Evolutionary conservation across 2,797 vertebrate species (phyloP), one percentile per base, ranked within the genome.

Genomic region (Selene dorsalis): DNA sequence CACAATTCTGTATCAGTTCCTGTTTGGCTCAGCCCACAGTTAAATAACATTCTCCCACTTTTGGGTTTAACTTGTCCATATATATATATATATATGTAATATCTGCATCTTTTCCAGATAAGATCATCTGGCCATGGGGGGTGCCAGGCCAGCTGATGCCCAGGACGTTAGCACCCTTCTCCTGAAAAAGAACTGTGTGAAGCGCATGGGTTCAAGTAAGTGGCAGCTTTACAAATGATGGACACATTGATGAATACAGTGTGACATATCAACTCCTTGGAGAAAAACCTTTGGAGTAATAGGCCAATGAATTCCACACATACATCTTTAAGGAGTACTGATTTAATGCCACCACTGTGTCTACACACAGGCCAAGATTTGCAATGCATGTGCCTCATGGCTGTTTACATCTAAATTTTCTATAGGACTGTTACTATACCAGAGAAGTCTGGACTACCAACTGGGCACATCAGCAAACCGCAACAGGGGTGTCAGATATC

Each of bases 1-100:
- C 13, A 61, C 43, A 4, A 61, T 61, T 41, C 59, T 61, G n/a
- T 61, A 43, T 14, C n/a, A 61, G 38, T 26, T 43, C 38, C 59
- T 61, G 1, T 7, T 43, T 6, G 24, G 41, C 16, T 12, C 11
- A 53, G 12, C 12, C 22, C 22, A 26, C 22, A 26, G 2, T 53
- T 24, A 53, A 53, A 53, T 24, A 14, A 53, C n/a, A 22, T 22
- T 24, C n/a, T 52, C 50, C 11, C 4, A 6, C 50, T 13, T 22
- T 5, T 24, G 24, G n/a, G 13, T 52, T 52, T 6, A 50, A 52
- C 50, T 24, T 52, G 11, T 52, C 50, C 50, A 52, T n/a, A n/a
- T n/a, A n/a, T n/a, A n/a, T n/a, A n/a, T n/a, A n/a, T n/a, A n/a
- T n/a, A n/a, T n/a, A n/a, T n/a, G n/a, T n/a, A n/a, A n/a, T 20